Conservation (phyloP, 2,888 invertebrate genomes). For the Cerastoderma edule region DNA sequence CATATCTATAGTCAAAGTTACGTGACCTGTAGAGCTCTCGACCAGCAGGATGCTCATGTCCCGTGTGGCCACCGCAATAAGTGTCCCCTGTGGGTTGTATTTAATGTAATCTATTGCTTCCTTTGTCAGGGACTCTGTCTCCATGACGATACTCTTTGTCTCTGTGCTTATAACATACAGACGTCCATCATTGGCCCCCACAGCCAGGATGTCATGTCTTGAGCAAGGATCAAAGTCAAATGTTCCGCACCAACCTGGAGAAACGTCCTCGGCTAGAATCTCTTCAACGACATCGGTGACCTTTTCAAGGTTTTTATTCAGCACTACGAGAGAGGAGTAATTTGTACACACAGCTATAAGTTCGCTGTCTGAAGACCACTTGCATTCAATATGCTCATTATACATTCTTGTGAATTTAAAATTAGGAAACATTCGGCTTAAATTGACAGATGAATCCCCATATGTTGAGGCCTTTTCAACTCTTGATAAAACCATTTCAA, state of each 20-base stretch:
- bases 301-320: slow-evolving; percentile 31
- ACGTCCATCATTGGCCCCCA: slow-evolving; percentile 62
- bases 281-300: slow-evolving; percentile 67
- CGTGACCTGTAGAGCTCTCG: slow-evolving; percentile 44
- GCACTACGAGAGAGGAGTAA: slow-evolving; percentile 17
- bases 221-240: slow-evolving; percentile 76
- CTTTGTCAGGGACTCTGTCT: slow-evolving; percentile 37
- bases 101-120: slow-evolving; percentile 64
- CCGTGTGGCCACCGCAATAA: slow-evolving; percentile 63
- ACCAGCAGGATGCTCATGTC: slow-evolving; percentile 64
- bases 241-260: slow-evolving; percentile 63
- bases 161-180: slow-evolving; percentile 64
- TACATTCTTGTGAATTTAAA: slow-evolving; percentile 46
- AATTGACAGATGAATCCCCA: slow-evolving; percentile 33
- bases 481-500: slow-evolving; percentile 55
- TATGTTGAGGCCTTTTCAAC: slow-evolving; percentile 31
- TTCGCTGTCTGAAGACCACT: slow-evolving; percentile 75
- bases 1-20: slow-evolving; percentile 63
- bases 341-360: slow-evolving; percentile 69
- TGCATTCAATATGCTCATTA: slow-evolving; percentile 71
- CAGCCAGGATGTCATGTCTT: slow-evolving; percentile 62
- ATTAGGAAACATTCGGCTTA: slow-evolving; percentile 31
- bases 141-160: slow-evolving; percentile 38
- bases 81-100: slow-evolving; percentile 63
- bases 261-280: slow-evolving; percentile 53